Percentiles rank a stretch among this genome's conserved stretches.
Evolutionary conservation across 2,888 invertebrate genomes (phyloP).

Genomic region (Brenthis daphne): DNA sequence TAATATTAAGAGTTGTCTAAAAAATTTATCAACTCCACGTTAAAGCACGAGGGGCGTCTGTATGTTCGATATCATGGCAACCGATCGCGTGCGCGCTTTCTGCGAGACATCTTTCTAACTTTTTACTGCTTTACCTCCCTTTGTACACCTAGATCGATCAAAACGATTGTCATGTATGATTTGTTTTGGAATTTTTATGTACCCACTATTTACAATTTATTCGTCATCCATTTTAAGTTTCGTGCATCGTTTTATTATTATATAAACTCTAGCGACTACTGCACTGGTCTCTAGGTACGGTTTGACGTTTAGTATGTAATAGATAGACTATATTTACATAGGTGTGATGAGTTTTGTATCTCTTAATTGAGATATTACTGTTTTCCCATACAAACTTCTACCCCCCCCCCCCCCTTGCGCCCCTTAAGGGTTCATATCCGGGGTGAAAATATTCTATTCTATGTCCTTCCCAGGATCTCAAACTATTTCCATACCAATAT

Average conservation of each 20-base stretch:
- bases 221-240: background rate
- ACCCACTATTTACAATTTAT: conserved; percentile 31
- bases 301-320: too few species aligned
- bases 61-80: conserved; percentile 74
- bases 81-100: conserved; percentile 64
- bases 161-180: conserved; percentile 62
- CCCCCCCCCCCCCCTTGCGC: too few species aligned
- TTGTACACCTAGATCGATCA: conserved; percentile 59
- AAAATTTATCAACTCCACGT: conserved; percentile 27
- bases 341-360: too few species aligned
- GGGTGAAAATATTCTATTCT: too few species aligned
- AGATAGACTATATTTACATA: too few species aligned
- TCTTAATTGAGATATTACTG: too few species aligned
- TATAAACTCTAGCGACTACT: background rate
- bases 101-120: conserved; percentile 62
- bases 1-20: background rate
- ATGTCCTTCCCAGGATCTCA: too few species aligned
- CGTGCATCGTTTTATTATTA: background rate
- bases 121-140: conserved; percentile 62
- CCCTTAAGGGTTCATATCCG: too few species aligned
- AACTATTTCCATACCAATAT: too few species aligned
- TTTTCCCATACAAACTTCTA: too few species aligned
- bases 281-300: too few species aligned
- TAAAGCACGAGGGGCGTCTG: conserved; percentile 44
- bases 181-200: conserved; percentile 57